Percentiles rank a stretch among this genome's conserved stretches.
Conservation (phyloP, 2,113 vertebrate genomes). For the Gorsachius goisagi region DNA sequence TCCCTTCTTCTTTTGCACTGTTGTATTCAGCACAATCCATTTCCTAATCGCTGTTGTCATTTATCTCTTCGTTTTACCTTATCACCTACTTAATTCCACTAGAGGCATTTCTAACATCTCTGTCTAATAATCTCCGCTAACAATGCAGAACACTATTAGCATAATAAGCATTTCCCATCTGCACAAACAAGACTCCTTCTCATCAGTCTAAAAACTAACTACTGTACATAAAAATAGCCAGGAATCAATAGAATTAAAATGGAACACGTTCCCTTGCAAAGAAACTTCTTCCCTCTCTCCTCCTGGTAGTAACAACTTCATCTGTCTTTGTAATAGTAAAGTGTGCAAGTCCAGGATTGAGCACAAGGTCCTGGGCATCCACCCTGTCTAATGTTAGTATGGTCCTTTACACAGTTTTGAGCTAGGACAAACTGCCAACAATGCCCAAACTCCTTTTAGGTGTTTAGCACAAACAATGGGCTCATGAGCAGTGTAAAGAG, state of each 20-base stretch:
- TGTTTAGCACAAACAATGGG: not conserved
- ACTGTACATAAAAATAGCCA: constrained; percentile 54
- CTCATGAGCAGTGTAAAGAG: not conserved
- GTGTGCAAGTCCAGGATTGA: not conserved
- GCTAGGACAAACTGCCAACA: not conserved
- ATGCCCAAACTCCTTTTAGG: not conserved
- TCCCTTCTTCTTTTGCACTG: not conserved
- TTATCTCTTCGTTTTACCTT: constrained; percentile 72
- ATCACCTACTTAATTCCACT: constrained; percentile 71
- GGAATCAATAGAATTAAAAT: constrained; percentile 37
- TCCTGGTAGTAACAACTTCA: not conserved
- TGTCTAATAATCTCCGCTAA: constrained; percentile 73
- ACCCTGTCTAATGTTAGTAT: not conserved
- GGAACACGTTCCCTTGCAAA: not conserved
- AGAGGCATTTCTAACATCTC: constrained; percentile 70
- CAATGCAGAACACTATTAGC: constrained; percentile 73
- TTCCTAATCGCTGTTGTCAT: constrained; percentile 36
- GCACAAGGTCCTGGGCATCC: not conserved
- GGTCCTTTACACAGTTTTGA: not conserved
- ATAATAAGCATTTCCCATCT: constrained; percentile 75
- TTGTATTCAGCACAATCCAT: not conserved
- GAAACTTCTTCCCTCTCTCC: not conserved
- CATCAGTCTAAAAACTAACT: constrained; percentile 69
- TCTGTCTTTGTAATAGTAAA: not conserved
- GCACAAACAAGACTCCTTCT: constrained; percentile 61